These are phyloP conservation scores for Rhincodon typus DNA, from an alignment of 2,797 vertebrate genomes.

Conservation along the genomic window DNA sequence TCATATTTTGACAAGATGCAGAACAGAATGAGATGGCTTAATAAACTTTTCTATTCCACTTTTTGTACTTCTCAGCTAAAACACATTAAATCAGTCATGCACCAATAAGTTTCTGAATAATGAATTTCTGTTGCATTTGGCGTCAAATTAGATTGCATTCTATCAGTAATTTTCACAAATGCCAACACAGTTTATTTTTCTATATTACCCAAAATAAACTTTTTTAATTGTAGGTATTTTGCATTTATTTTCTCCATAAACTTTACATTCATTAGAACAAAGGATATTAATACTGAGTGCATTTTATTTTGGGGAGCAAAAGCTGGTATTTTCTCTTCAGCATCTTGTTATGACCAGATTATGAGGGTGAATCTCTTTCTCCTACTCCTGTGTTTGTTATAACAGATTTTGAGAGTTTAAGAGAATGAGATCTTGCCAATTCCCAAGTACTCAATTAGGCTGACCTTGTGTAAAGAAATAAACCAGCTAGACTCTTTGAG, in stretches of 20 bases:
- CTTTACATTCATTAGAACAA: neutral
- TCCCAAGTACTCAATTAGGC: too few relatives aligned
- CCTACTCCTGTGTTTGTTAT: too few relatives aligned
- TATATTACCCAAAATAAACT: neutral
- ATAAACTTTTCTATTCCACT: conserved; percentile 26
- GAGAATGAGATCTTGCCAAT: too few relatives aligned
- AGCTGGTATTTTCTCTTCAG: neutral
- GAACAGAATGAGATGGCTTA: conserved; percentile 10
- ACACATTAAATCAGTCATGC: conserved; percentile 20
- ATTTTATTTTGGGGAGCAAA: neutral
- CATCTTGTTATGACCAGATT: neutral
- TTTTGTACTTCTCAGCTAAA: conserved; percentile 15
- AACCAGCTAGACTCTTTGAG: too few relatives aligned
- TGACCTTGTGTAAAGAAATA: too few relatives aligned
- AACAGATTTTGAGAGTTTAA: too few relatives aligned
- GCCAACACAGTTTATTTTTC: neutral
- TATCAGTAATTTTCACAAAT: neutral
- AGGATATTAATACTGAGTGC: neutral
- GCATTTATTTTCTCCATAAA: neutral
- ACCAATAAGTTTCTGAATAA: conserved; percentile 7
- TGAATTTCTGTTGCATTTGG: conserved; percentile 22
- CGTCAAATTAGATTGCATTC: conserved; percentile 14
- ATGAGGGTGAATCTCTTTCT: too few relatives aligned
- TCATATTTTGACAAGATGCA: neutral
- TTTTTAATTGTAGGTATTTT: conserved; percentile 4